A percentile compares a stretch with the other conserved stretches of the same genome.
Conservation (phyloP, 2,888 invertebrate species). For the Agrochola circellaris region DNA sequence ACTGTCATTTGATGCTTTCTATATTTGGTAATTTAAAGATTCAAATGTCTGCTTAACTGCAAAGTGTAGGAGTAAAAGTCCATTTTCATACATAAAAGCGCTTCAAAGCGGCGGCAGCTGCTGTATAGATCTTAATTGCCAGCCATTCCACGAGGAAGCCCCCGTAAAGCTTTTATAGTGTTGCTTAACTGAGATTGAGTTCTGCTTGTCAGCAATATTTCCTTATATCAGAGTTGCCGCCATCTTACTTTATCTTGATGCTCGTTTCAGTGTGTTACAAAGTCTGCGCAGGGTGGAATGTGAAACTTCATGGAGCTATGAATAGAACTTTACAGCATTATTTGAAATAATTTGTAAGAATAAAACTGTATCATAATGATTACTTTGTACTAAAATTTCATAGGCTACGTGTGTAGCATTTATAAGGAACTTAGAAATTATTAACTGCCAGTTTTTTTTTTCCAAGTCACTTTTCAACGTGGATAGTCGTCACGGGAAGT, state of each 20-base stretch:
- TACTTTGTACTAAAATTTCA: neutral
- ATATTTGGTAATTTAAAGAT: neutral
- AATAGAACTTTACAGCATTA: constrained; percentile 28
- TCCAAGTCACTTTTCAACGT: too few species aligned
- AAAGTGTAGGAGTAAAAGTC: constrained; percentile 1
- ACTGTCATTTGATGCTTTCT: neutral
- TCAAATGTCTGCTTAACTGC: neutral
- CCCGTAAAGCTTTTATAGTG: constrained; percentile 42
- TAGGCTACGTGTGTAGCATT: neutral
- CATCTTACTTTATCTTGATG: constrained; percentile 26
- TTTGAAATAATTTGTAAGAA: constrained; percentile 26
- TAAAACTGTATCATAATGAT: constrained; percentile 5
- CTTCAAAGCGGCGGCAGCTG: constrained; percentile 23
- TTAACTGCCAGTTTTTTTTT: too few species aligned
- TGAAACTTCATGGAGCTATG: constrained; percentile 25
- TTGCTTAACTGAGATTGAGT: constrained; percentile 53
- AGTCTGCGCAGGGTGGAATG: constrained; percentile 10
- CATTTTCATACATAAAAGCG: constrained; percentile 21
- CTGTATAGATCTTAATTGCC: constrained; percentile 44
- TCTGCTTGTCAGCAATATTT: constrained; percentile 47
- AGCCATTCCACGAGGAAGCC: constrained; percentile 40
- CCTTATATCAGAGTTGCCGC: constrained; percentile 27
- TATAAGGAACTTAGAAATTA: neutral
- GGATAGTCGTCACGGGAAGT: neutral
- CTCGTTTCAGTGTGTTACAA: constrained; percentile 21